Conservation (phyloP, 2,113 vertebrate species). For the Isurus oxyrinchus region DNA sequence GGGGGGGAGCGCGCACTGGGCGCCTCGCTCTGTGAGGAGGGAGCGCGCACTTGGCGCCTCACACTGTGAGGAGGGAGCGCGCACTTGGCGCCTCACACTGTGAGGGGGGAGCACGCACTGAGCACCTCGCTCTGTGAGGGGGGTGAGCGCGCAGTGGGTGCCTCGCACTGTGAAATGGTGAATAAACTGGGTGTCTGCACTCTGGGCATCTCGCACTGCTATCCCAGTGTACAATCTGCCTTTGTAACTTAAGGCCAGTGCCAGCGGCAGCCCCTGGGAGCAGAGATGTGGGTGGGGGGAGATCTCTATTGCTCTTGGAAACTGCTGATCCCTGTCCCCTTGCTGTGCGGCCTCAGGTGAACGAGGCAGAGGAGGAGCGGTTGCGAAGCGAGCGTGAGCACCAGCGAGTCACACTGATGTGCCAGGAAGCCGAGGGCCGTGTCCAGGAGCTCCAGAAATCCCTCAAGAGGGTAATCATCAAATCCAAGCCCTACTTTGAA, state of each 20-base stretch:
- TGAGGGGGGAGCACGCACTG: too few relatives aligned
- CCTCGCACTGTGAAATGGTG: too few relatives aligned
- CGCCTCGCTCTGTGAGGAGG: too few relatives aligned
- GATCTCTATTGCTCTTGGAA: background rate
- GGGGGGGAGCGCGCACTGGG: too few relatives aligned
- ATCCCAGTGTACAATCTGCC: background rate
- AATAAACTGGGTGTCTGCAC: too few relatives aligned
- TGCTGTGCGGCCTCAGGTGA: slow-evolving; percentile 60
- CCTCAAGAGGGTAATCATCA: slow-evolving; percentile 77
- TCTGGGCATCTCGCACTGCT: background rate
- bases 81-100: background rate
- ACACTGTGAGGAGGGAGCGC: background rate
- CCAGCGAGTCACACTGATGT: slow-evolving; percentile 78
- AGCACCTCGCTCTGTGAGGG: too few relatives aligned
- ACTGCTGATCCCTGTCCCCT: background rate
- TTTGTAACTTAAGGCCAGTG: too few relatives aligned
- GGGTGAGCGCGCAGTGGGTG: too few relatives aligned
- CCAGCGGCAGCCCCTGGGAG: too few relatives aligned
- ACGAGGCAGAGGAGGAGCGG: slow-evolving; percentile 85
- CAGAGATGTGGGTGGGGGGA: background rate
- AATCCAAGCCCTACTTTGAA: slow-evolving; percentile 90
- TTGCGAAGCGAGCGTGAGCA: slow-evolving; percentile 82
- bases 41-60: background rate
- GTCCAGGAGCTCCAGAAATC: slow-evolving; percentile 84
- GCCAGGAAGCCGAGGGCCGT: slow-evolving; percentile 80